Conservation (phyloP, 2,888 invertebrate genomes). For the Amphipyra berbera region DNA sequence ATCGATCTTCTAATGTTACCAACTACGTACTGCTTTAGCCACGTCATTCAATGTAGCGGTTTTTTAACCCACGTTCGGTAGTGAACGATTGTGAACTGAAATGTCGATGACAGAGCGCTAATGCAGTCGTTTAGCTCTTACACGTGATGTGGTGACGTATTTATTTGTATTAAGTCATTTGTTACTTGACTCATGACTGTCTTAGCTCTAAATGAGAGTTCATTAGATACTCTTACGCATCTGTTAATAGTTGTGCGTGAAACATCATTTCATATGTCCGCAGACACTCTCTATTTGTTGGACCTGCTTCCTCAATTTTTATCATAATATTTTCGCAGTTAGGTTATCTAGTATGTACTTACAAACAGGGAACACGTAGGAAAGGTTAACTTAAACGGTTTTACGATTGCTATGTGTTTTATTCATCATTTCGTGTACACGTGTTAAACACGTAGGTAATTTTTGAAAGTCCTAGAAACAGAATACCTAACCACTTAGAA, state of each 20-base stretch:
- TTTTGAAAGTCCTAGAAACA: constrained; percentile 9
- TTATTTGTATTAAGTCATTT: too few species aligned
- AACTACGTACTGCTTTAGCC: too few species aligned
- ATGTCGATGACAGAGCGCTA: too few species aligned
- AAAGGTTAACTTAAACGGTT: constrained; percentile 33
- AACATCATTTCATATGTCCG: not conserved
- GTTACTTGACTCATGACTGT: too few species aligned
- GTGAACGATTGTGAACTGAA: too few species aligned
- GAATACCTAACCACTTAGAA: constrained; percentile 7
- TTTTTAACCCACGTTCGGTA: too few species aligned
- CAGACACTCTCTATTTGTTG: not conserved
- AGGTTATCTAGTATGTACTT: constrained; percentile 9
- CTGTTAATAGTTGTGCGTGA: not conserved
- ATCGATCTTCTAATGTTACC: too few species aligned
- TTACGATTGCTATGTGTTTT: constrained; percentile 26
- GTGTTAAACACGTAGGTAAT: constrained; percentile 24
- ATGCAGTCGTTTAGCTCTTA: too few species aligned
- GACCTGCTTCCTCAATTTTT: constrained; percentile 34
- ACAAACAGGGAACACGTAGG: constrained; percentile 23
- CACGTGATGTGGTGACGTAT: too few species aligned
- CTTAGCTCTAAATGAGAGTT: too few species aligned
- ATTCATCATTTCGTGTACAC: constrained; percentile 30
- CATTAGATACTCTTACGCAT: too few species aligned
- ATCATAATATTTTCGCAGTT: constrained; percentile 14
- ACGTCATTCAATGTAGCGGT: too few species aligned